Conservation (phyloP, 2,797 vertebrate genomes). For the Eurystomus glaucurus region DNA sequence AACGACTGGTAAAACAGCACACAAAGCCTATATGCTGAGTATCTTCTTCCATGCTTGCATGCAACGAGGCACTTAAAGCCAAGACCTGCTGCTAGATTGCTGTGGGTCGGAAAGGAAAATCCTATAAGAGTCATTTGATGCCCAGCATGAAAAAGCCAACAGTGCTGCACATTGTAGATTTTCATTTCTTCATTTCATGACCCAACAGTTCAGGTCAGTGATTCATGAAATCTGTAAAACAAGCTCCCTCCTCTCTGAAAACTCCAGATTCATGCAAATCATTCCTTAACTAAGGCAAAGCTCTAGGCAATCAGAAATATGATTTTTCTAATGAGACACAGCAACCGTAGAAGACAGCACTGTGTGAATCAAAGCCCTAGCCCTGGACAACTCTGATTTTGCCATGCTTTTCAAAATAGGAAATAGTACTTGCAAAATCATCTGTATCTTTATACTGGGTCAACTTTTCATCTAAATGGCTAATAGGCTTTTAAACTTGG, state of each 20-base stretch:
- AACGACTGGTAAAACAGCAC: not conserved
- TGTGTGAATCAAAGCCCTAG: not conserved
- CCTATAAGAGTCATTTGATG: not conserved
- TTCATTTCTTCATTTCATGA: slow-evolving; percentile 44
- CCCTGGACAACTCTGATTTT: not conserved
- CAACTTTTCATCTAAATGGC: not conserved
- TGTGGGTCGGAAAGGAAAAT: not conserved
- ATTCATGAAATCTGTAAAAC: slow-evolving; percentile 31
- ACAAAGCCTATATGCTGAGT: fast-evolving
- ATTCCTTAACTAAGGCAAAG: not conserved
- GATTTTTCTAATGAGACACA: not conserved
- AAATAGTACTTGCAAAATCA: not conserved
- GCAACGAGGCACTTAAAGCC: not conserved
- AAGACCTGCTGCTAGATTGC: not conserved
- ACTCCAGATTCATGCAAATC: slow-evolving; percentile 25
- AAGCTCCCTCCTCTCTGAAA: not conserved
- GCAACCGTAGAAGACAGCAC: not conserved
- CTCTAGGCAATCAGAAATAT: not conserved
- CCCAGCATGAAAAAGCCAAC: not conserved
- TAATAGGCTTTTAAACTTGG: not conserved
- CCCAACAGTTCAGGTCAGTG: slow-evolving; percentile 4
- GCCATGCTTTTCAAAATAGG: not conserved
- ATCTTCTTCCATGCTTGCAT: not conserved
- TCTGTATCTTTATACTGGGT: not conserved
- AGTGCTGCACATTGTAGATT: not conserved